Conservation (phyloP, 2,888 invertebrate species). For the Coecobrya sp. region DNA sequence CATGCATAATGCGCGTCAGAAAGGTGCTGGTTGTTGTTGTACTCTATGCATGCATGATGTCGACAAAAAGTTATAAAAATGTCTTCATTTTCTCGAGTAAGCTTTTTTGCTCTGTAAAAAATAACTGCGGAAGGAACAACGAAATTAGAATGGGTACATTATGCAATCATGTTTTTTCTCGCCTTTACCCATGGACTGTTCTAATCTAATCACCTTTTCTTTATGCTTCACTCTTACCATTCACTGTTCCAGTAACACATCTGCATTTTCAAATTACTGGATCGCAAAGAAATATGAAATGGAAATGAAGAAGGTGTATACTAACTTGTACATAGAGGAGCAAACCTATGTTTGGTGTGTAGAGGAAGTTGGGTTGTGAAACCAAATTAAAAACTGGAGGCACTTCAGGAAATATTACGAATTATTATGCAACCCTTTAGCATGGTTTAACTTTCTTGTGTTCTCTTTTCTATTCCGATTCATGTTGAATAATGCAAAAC, state of each 20-base stretch:
- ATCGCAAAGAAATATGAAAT: not conserved
- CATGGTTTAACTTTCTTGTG: not conserved
- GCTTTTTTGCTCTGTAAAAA: not conserved
- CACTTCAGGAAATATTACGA: not conserved
- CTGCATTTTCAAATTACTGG: slow-evolving; percentile 1
- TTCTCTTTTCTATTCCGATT: not conserved
- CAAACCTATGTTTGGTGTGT: not conserved
- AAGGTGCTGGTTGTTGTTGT: not conserved
- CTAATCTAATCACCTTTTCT: slow-evolving; percentile 40
- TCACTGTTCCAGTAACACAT: not conserved
- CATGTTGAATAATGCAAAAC: not conserved
- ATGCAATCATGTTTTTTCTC: not conserved
- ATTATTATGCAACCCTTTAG: slow-evolving; percentile 1
- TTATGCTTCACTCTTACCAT: not conserved
- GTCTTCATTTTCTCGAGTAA: slow-evolving; percentile 12
- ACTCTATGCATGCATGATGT: not conserved
- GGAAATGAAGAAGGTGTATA: not conserved
- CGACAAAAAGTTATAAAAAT: slow-evolving; percentile 31
- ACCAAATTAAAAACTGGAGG: slow-evolving; percentile 22
- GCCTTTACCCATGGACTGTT: slow-evolving; percentile 3
- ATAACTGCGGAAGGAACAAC: not conserved
- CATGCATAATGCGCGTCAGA: slow-evolving; percentile 60
- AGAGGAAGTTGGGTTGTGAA: not conserved
- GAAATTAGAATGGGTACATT: slow-evolving; percentile 24
- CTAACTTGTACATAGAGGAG: not conserved